A percentile compares a stretch with the other conserved stretches of the same genome.
Conservation (phyloP, 2,113 vertebrate species). For the Pachycephala philippinensis region DNA sequence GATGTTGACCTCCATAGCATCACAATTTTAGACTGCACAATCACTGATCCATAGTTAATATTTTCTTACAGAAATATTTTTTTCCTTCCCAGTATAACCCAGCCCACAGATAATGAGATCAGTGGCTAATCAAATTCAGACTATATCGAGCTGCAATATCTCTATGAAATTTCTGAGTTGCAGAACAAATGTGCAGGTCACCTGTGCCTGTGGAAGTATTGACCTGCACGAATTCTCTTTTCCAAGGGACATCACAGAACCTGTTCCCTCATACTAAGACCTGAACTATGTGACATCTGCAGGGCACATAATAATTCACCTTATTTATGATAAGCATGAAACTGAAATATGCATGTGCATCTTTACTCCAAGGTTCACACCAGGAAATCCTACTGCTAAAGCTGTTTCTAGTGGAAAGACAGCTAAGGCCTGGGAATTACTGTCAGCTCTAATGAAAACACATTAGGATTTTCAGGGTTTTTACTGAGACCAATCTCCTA, state of each 20-base stretch:
- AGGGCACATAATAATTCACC: neutral
- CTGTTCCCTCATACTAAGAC: neutral
- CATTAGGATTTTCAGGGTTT: neutral
- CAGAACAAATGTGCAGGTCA: neutral
- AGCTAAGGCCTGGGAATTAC: neutral
- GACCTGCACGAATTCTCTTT: neutral
- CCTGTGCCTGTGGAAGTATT: neutral
- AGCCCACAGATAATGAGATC: neutral
- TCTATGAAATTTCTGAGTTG: neutral
- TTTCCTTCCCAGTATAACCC: neutral
- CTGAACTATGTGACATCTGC: neutral
- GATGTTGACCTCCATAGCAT: rapidly evolving
- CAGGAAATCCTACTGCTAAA: neutral
- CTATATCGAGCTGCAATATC: neutral
- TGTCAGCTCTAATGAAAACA: neutral
- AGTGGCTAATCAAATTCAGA: neutral
- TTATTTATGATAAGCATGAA: neutral
- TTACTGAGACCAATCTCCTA: neutral
- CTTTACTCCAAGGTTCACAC: neutral
- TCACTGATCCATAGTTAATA: neutral
- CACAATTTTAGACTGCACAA: neutral
- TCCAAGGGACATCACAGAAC: neutral
- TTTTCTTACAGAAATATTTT: neutral
- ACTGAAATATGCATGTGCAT: neutral
- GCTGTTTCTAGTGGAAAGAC: neutral